Conservation (phyloP, 2,797 vertebrate genomes). For the Vespertilio murinus region DNA sequence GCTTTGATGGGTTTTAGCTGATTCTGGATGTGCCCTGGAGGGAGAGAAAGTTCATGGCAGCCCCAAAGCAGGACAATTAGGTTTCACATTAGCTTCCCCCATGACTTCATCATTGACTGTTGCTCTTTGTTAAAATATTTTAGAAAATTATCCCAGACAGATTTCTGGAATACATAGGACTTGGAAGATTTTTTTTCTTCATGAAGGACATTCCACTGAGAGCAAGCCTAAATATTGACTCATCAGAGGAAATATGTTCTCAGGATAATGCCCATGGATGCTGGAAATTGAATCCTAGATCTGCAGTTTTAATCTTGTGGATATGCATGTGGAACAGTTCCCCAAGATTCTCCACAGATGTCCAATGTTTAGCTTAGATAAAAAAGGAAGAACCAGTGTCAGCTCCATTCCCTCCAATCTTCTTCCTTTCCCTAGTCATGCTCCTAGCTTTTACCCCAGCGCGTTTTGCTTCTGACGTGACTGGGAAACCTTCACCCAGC, state of each 20-base stretch:
- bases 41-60: not conserved
- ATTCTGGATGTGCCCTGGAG: not conserved
- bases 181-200: not conserved
- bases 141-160: conserved; percentile 53
- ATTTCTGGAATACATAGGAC: conserved; percentile 55
- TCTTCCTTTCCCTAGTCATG: not conserved
- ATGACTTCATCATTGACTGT: not conserved
- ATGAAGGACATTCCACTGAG: conserved; percentile 9
- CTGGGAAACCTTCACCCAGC: not conserved
- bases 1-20: not conserved
- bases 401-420: not conserved
- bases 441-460: not conserved
- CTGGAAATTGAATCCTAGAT: not conserved
- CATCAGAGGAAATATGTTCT: conserved; percentile 6
- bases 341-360: not conserved
- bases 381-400: not conserved
- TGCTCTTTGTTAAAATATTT: conserved; percentile 41
- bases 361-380: not conserved
- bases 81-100: not conserved
- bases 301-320: not conserved
- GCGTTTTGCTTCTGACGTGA: not conserved
- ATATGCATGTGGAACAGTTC: too few relatives aligned
- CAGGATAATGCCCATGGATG: not conserved
- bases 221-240: conserved; percentile 40
- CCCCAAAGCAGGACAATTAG: not conserved